phyloP scores from a whole-genome alignment of 2,888 invertebrate genomes.

The Stenoptilia bipunctidactyla region DNA sequence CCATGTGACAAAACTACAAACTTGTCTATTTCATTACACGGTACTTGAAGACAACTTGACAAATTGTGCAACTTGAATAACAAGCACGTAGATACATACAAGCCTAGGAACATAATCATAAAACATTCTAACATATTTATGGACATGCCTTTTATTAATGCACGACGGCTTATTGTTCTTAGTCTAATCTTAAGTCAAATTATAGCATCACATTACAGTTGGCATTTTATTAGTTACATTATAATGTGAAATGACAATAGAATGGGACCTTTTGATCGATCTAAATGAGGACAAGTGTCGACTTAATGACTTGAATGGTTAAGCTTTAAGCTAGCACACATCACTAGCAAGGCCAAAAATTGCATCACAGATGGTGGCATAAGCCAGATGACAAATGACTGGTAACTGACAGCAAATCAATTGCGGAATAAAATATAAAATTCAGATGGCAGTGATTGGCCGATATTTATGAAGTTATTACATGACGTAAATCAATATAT shows the following conservation, averaged over 20 bases:
- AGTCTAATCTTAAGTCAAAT: no score
- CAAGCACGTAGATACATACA: no score
- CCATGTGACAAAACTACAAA: slow-evolving; percentile 30
- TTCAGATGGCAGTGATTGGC: no score
- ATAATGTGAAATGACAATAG: slow-evolving; percentile 33
- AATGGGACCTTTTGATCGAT: slow-evolving; percentile 16
- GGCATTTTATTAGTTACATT: no score
- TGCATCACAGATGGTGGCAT: slow-evolving; percentile 1
- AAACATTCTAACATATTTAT: no score
- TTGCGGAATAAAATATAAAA: not conserved
- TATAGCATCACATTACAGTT: no score
- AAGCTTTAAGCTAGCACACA: slow-evolving; percentile 18
- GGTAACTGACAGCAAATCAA: not conserved
- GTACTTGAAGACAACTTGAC: slow-evolving; percentile 3
- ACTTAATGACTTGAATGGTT: slow-evolving; percentile 21
- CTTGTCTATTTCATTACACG: slow-evolving; percentile 3
- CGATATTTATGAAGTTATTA: no score
- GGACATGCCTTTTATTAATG: no score
- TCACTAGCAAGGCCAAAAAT: slow-evolving; percentile 2
- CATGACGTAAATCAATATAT: no score
- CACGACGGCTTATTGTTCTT: no score
- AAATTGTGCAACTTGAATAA: not conserved
- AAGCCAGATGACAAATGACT: not conserved
- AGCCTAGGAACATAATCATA: no score
- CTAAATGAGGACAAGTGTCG: slow-evolving; percentile 23